Evolutionary conservation across 1,140 invertebrate species (phyloP).

Genomic region (Elysia chlorotica): DNA sequence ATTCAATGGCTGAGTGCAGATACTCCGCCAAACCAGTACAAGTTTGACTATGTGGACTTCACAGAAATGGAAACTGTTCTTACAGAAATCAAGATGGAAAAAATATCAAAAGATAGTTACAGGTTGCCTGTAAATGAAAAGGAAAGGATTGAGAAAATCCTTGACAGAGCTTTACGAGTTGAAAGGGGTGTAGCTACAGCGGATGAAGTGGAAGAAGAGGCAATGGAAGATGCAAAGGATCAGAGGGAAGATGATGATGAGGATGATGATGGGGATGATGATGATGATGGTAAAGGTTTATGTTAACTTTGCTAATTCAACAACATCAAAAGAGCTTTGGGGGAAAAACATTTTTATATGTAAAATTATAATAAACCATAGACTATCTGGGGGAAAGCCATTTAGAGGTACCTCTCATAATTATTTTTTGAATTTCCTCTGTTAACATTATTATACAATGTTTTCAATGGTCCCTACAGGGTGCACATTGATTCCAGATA

Average conservation of each 20-base stretch:
- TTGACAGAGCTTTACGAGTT: conserved; percentile 67
- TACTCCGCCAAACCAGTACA: conserved; percentile 75
- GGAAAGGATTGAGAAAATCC: conserved; percentile 79
- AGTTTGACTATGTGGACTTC: conserved; percentile 86
- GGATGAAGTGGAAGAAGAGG: conserved; percentile 78
- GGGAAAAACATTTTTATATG: too few relatives aligned
- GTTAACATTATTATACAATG: too few relatives aligned
- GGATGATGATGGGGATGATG: conserved; percentile 24
- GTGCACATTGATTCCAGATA: too few relatives aligned
- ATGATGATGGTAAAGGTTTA: conserved; percentile 6
- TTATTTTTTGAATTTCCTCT: too few relatives aligned
- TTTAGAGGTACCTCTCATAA: too few relatives aligned
- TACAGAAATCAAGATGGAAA: conserved; percentile 80
- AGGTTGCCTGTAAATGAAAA: conserved; percentile 75
- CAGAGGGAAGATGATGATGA: conserved; percentile 24
- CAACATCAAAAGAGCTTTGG: too few relatives aligned
- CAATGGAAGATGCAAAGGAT: conserved; percentile 36
- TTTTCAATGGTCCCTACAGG: too few relatives aligned
- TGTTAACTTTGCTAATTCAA: neutral
- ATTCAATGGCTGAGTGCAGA: conserved; percentile 86
- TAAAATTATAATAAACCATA: too few relatives aligned
- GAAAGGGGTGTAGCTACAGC: conserved; percentile 59
- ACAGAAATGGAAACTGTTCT: conserved; percentile 68
- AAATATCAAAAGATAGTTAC: conserved; percentile 75
- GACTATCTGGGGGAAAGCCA: too few relatives aligned